A percentile compares a stretch with the other conserved stretches of the same genome.
Evolutionary conservation across 2,113 vertebrate species (phyloP).

Genomic region (Terrapene triunguis): DNA sequence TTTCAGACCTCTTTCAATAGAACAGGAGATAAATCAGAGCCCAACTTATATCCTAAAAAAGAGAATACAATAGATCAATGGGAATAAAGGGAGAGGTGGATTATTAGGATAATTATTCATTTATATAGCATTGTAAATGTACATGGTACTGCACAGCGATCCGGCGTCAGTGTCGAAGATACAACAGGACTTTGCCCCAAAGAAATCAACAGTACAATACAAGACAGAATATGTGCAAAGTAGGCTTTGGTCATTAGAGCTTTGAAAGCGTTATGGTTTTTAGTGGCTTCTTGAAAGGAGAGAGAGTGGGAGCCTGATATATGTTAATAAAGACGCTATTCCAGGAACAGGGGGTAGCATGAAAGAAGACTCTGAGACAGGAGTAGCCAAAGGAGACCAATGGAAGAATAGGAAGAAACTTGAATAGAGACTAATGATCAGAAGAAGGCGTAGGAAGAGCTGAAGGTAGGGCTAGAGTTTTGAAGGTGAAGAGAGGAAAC

Average conservation of each 20-base stretch:
- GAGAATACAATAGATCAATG: not conserved
- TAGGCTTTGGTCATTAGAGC: not conserved
- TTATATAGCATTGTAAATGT: not conserved
- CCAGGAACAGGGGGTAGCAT: no score
- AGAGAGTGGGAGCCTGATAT: no score
- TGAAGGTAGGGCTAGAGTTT: no score
- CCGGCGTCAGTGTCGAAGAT: not conserved
- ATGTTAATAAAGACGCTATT: no score
- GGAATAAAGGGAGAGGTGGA: not conserved
- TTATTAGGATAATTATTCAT: not conserved
- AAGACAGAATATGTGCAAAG: rapidly evolving
- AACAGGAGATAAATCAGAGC: not conserved
- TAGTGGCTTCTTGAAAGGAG: not conserved
- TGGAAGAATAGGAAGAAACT: no score
- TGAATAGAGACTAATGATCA: no score
- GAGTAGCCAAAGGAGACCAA: no score
- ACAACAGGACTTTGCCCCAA: not conserved
- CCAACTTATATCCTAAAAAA: not conserved
- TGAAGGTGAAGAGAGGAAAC: no score
- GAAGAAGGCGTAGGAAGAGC: no score
- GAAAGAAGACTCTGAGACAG: no score
- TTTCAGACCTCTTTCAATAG: slow-evolving; percentile 16
- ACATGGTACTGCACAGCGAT: not conserved
- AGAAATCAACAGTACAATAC: not conserved
- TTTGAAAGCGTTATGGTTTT: not conserved